A percentile compares a stretch with the other conserved stretches of the same genome.
Evolutionary conservation across 1,140 invertebrate species (phyloP).

Genomic region (Drosophila ironensis): DNA sequence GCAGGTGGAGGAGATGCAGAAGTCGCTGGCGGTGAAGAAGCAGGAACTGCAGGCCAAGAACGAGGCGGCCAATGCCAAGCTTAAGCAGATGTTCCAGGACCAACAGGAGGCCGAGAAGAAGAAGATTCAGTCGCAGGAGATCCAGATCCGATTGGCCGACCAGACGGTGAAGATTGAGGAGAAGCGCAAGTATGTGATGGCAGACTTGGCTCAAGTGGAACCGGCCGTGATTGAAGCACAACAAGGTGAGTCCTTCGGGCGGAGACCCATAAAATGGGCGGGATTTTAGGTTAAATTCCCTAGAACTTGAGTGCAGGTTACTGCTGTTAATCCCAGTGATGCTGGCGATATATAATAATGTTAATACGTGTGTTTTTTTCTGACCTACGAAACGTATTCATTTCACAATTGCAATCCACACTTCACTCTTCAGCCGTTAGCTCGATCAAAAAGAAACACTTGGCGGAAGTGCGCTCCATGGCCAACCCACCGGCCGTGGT

Average conservation of each 20-base stretch:
- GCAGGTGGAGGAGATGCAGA: conserved; percentile 99
- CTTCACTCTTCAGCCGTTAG: conserved; percentile 89
- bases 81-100: conserved; percentile 99
- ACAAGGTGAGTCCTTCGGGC: conserved; percentile 87
- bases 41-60: conserved; percentile 99
- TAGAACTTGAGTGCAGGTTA: too few relatives aligned
- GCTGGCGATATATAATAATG: conserved; percentile 12
- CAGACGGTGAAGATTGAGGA: conserved; percentile 96
- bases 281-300: conserved; percentile 14
- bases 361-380: conserved; percentile 40
- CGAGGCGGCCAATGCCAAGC: conserved; percentile 98
- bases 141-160: conserved; percentile 94
- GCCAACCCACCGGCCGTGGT: conserved; percentile 96
- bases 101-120: conserved; percentile 99
- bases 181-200: conserved; percentile 96
- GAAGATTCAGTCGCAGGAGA: conserved; percentile 98
- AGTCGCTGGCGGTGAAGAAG: conserved; percentile 98
- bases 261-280: not conserved
- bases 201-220: conserved; percentile 97
- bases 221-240: conserved; percentile 99
- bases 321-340: not conserved
- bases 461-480: conserved; percentile 97
- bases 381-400: conserved; percentile 16
- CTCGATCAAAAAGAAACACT: conserved; percentile 97
- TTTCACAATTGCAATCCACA: conserved; percentile 14